These are phyloP conservation scores for Pluvianellus socialis DNA, from an alignment of 2,113 vertebrate species.

Conservation along the genomic window DNA sequence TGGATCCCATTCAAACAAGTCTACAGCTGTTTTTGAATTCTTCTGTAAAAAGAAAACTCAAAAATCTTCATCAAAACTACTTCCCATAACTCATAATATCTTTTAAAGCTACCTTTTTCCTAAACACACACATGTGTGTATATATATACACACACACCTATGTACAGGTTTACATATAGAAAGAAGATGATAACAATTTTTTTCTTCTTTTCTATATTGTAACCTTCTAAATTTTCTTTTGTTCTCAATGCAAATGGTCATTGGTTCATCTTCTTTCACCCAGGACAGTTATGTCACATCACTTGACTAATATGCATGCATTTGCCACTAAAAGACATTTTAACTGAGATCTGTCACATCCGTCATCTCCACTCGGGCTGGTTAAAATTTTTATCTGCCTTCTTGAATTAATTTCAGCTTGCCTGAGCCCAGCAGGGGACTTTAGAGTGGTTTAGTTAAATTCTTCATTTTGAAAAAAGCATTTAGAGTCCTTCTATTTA, in stretches of 20 bases:
- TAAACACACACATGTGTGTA: accelerated
- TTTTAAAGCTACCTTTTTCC: neutral
- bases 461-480: slow-evolving; percentile 75
- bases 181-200: neutral
- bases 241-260: slow-evolving; percentile 81
- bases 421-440: slow-evolving; percentile 82
- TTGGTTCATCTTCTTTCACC: slow-evolving; percentile 74
- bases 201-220: neutral
- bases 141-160: neutral
- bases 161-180: neutral
- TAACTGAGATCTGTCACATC: slow-evolving; percentile 86
- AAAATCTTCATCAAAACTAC: neutral
- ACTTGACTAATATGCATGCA: slow-evolving; percentile 81
- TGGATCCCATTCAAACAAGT: neutral
- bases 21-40: neutral
- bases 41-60: neutral
- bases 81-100: neutral
- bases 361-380: slow-evolving; percentile 79
- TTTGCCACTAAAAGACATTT: slow-evolving; percentile 84
- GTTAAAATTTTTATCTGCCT: slow-evolving; percentile 85
- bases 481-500: slow-evolving; percentile 68
- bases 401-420: slow-evolving; percentile 87
- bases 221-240: slow-evolving; percentile 73
- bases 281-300: slow-evolving; percentile 80
- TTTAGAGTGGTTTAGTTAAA: slow-evolving; percentile 79